Percentiles rank a stretch among this genome's conserved stretches.
Conservation (phyloP, 2,113 vertebrate species). For the Daboia siamensis region DNA sequence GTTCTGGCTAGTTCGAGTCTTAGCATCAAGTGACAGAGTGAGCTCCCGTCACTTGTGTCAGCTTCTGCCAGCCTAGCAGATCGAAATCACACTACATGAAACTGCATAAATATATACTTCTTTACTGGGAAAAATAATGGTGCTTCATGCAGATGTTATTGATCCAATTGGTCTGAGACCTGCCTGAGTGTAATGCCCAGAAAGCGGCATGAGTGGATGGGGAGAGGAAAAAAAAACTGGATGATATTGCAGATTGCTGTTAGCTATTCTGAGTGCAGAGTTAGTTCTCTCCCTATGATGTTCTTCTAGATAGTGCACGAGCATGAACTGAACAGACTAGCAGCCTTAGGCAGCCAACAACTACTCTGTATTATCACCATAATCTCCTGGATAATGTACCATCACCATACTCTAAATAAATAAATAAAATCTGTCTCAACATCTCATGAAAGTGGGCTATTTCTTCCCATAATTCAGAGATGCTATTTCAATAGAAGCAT, state of each 20-base stretch:
- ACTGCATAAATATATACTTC: neutral
- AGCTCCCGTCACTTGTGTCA: neutral
- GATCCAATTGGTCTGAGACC: neutral
- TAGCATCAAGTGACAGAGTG: neutral
- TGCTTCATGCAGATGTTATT: neutral
- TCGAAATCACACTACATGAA: neutral
- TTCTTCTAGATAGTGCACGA: neutral
- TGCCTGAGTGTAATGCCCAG: neutral
- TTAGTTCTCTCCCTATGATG: neutral
- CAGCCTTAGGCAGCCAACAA: neutral
- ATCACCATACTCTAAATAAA: neutral
- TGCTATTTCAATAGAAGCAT: neutral
- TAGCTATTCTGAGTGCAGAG: neutral
- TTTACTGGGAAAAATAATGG: neutral
- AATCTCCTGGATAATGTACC: neutral
- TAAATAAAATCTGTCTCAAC: neutral
- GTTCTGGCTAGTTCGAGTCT: neutral
- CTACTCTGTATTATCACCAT: neutral
- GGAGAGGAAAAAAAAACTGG: neutral
- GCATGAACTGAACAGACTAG: neutral
- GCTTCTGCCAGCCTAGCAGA: neutral
- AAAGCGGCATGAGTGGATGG: neutral
- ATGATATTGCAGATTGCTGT: neutral
- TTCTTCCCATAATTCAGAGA: neutral
- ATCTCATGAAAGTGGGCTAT: neutral